A percentile compares a stretch with the other conserved stretches of the same genome.
Evolutionary conservation across 2,888 invertebrate genomes (phyloP).

Genomic region (Digitonthophagus gazella): DNA sequence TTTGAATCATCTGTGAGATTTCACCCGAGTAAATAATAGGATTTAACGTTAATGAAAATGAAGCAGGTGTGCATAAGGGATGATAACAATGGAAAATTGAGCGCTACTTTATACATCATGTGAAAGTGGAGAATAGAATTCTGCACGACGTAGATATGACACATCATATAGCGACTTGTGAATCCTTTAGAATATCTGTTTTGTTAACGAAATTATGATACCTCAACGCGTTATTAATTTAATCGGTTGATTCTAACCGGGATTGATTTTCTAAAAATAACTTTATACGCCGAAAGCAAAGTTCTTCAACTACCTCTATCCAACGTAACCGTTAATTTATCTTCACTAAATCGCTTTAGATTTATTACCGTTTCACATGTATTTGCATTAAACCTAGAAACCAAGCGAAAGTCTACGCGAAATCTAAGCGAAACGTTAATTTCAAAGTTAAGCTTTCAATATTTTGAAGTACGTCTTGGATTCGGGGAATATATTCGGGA

Average conservation of each 20-base stretch:
- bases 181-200: background rate
- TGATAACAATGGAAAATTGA: too few species aligned
- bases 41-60: too few species aligned
- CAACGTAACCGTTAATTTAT: background rate
- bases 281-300: background rate
- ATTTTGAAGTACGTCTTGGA: too few species aligned
- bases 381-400: background rate
- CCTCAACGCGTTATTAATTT: background rate
- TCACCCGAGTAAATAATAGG: too few species aligned
- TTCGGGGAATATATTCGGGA: too few species aligned
- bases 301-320: background rate
- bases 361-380: background rate
- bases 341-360: background rate
- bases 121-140: too few species aligned
- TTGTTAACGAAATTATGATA: background rate
- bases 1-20: too few species aligned
- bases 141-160: too few species aligned
- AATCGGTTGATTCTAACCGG: background rate
- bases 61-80: too few species aligned
- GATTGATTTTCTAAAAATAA: background rate
- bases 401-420: too few species aligned
- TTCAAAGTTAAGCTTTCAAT: background rate
- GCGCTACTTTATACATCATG: too few species aligned
- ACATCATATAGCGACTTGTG: too few species aligned
- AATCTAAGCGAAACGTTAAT: background rate